Base-by-base conservation (phyloP, 2,797 vertebrate genomes). In the Melanotaenia maccullochi region DNA sequence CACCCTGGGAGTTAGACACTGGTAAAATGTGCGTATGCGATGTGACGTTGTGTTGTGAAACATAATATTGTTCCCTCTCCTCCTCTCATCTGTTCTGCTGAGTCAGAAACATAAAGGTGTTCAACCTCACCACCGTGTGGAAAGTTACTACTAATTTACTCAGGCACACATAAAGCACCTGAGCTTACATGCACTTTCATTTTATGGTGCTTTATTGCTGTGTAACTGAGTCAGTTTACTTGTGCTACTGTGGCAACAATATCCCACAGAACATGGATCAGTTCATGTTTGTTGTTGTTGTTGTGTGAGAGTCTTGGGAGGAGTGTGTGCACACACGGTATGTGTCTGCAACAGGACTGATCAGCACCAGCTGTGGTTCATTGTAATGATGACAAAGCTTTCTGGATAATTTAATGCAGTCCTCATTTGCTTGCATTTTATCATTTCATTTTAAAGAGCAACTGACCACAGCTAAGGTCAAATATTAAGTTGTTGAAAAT, bases 21-120 rank as follows among this genome's bases (percentile, higher is more conserved):
- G 82, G 71, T 67, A 76, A 40, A 51, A 66, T 73, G 68, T 59
- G 78, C 71, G 65, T 72, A 62, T 81, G 74, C 59, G 72, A 75
- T 64, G 72, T 75, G 85, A 88, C 49, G 70, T 52, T 44, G 55
- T 94, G 93, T 94, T 94, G 87, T 93, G 85, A 93, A 90, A 93
- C 93, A 95, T 87, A 95, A 95, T 95, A 95, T 95, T 95, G 88
- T 94, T 91, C 65, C 81, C 85, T 68, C 69, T 68, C 90, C 93
- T 91, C 92, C 89, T 78, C 77, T 81, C 75, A 42, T 83, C 62
- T 75, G 71, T 73, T 22, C 82, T 93, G 93, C 93, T 95, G 95
- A 95, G 88, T 95, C 94, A 93, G 90, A 84, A 56, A 82, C 83
- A 83, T 76, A 88, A 75, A 87, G 72, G 74, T 82, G 83, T 81